Conservation (phyloP, 2,888 invertebrate genomes). For the Athalia circularis region DNA sequence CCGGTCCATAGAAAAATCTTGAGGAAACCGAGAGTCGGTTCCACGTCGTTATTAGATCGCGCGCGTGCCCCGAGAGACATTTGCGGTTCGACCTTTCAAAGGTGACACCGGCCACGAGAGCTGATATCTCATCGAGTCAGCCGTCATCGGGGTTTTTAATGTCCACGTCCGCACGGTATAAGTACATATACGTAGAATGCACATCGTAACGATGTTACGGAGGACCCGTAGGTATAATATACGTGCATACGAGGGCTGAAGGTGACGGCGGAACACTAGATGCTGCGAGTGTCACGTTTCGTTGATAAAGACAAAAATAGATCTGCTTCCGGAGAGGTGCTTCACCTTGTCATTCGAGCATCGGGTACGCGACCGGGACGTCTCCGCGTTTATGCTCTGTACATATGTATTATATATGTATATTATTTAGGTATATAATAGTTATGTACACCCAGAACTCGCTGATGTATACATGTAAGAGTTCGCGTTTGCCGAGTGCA, state of each 20-base stretch:
- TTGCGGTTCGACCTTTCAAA: conserved; percentile 36
- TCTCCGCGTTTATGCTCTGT: conserved; percentile 32
- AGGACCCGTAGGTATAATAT: conserved; percentile 48
- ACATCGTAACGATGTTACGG: no score
- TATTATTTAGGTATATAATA: no score
- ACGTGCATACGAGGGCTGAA: conserved; percentile 56
- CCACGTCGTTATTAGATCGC: neutral
- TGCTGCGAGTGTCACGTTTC: conserved; percentile 34
- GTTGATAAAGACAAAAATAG: conserved; percentile 62
- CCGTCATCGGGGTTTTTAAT: neutral
- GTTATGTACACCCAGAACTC: no score
- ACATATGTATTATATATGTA: neutral
- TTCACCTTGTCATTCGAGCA: conserved; percentile 62
- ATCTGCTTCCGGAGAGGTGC: conserved; percentile 64
- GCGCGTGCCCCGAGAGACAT: neutral
- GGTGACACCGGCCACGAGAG: conserved; percentile 29
- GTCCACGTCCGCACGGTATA: no score
- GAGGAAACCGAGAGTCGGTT: neutral
- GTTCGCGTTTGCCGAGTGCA: conserved; percentile 27
- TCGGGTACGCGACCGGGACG: conserved; percentile 43
- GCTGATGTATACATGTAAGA: no score
- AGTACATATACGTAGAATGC: no score
- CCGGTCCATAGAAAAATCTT: conserved; percentile 53
- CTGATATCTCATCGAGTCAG: neutral
- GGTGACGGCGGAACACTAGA: conserved; percentile 48